Percentiles rank a stretch among this genome's conserved stretches.
Evolutionary conservation across 2,797 vertebrate genomes (phyloP).

Genomic region (Ptychobarbus kaznakovi): DNA sequence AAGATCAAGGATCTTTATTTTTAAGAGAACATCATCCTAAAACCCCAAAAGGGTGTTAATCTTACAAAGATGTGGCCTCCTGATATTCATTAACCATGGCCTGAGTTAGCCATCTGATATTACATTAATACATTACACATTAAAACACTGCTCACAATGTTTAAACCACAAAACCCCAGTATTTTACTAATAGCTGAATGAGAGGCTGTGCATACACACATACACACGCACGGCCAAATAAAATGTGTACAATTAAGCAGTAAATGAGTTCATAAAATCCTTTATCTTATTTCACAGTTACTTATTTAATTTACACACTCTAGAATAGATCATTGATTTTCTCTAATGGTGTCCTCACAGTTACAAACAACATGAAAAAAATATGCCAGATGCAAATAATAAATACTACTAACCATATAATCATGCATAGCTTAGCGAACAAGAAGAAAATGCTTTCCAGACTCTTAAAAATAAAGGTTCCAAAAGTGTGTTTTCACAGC

Average conservation of each 20-base stretch:
- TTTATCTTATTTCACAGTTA: neutral
- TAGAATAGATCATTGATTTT: neutral
- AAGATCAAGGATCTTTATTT: no score
- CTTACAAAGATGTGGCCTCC: neutral
- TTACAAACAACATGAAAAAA: neutral
- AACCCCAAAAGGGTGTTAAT: neutral
- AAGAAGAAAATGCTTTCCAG: neutral
- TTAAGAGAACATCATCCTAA: no score
- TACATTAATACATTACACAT: constrained; percentile 4
- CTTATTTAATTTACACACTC: no score
- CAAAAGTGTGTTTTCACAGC: neutral
- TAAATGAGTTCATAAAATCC: neutral
- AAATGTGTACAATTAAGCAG: neutral
- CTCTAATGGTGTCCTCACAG: neutral
- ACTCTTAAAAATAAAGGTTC: neutral
- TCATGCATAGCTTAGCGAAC: neutral
- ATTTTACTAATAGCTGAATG: neutral
- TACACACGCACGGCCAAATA: no score
- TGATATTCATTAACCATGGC: neutral
- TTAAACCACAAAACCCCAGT: neutral
- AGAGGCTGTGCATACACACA: neutral
- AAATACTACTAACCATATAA: neutral
- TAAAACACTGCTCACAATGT: neutral
- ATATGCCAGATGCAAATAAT: neutral
- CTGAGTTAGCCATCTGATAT: neutral